Percentiles rank a stretch among this genome's conserved stretches.
Evolutionary conservation across 2,797 vertebrate species (phyloP).

Genomic region (Tenualosa thibaudeaui): DNA sequence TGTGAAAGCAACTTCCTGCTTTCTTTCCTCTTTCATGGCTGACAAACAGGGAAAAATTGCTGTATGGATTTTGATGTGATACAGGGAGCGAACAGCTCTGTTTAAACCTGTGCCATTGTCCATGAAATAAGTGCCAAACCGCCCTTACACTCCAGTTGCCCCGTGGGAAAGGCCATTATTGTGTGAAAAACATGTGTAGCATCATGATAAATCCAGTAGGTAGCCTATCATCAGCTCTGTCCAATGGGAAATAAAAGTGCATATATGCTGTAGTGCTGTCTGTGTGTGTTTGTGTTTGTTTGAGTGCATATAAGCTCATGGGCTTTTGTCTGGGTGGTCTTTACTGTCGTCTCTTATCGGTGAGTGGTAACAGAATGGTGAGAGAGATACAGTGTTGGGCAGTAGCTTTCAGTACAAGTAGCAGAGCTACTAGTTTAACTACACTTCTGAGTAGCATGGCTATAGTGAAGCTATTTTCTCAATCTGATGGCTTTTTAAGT

Average conservation of each 20-base stretch:
- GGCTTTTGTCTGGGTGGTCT: background rate
- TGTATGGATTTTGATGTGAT: constrained; percentile 49
- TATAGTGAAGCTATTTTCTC: too few species aligned
- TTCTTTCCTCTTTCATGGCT: constrained; percentile 70
- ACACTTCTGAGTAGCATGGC: too few species aligned
- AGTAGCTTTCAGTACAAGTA: too few species aligned
- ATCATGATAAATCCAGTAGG: constrained; percentile 15
- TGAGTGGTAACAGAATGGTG: background rate
- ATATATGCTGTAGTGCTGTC: background rate
- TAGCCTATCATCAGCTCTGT: background rate
- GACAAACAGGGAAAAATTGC: constrained; percentile 62
- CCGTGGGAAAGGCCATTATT: background rate
- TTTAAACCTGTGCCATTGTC: constrained; percentile 44
- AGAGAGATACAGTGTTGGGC: too few species aligned
- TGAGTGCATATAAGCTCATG: background rate
- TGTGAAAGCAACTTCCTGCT: constrained; percentile 73
- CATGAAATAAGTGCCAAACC: constrained; percentile 15
- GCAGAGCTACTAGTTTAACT: too few species aligned
- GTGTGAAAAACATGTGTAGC: constrained; percentile 9
- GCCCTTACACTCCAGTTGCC: background rate
- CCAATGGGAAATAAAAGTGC: background rate
- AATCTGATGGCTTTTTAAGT: too few species aligned
- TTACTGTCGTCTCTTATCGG: background rate
- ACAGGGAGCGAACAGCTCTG: constrained; percentile 52
- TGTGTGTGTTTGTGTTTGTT: background rate